These are phyloP conservation scores for Odontocolon sp. DNA, from an alignment of 2,888 invertebrate genomes.

Conservation along the genomic window DNA sequence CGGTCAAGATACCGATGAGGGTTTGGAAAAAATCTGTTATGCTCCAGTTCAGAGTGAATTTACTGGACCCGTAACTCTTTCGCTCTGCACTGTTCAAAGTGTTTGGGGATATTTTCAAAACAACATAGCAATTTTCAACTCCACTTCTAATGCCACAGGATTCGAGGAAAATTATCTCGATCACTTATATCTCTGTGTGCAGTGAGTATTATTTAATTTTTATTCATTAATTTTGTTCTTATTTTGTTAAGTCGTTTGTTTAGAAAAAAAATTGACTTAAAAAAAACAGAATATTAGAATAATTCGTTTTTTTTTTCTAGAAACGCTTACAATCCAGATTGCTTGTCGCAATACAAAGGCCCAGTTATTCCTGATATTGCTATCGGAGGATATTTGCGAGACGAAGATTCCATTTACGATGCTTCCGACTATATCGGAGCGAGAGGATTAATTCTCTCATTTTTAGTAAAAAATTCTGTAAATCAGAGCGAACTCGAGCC, in stretches of 20 bases:
- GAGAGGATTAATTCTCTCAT: conserved; percentile 88
- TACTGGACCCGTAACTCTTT: conserved; percentile 82
- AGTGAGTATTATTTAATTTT: conserved; percentile 79
- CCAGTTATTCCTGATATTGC: conserved; percentile 92
- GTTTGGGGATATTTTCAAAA: conserved; percentile 90
- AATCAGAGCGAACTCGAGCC: conserved; percentile 83
- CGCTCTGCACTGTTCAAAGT: conserved; percentile 91
- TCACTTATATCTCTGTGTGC: conserved; percentile 81
- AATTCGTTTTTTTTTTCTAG: conserved; percentile 78
- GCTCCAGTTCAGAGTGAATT: conserved; percentile 89
- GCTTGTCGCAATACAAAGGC: conserved; percentile 93
- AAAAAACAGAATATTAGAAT: too few species aligned
- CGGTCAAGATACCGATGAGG: conserved; percentile 83
- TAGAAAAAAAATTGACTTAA: too few species aligned
- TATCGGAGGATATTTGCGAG: conserved; percentile 88
- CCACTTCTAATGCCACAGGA: conserved; percentile 56
- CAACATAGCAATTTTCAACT: conserved; percentile 82
- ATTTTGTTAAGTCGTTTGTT: not conserved
- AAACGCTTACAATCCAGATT: conserved; percentile 84
- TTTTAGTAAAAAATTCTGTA: conserved; percentile 88
- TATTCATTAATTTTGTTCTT: conserved; percentile 17
- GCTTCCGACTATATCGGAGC: conserved; percentile 84
- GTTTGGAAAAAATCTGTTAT: conserved; percentile 89
- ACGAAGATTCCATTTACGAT: conserved; percentile 80
- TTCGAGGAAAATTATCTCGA: conserved; percentile 81